Conservation (phyloP, 2,888 invertebrate genomes). For the Chironomus tentans region DNA sequence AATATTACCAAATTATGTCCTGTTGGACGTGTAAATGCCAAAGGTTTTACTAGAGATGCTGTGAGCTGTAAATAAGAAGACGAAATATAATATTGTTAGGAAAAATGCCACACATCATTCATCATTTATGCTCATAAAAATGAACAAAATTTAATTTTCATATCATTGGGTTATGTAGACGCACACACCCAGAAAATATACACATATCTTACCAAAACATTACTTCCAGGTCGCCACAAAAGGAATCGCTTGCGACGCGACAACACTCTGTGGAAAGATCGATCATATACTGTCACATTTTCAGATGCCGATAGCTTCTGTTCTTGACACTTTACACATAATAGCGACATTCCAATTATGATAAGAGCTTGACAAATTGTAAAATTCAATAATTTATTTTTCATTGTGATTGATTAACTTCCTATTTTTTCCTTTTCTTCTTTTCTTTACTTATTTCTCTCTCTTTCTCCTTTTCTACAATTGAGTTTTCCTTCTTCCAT, state of each 20-base stretch:
- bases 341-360: slow-evolving; percentile 14
- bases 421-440: background rate
- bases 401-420: slow-evolving; percentile 26
- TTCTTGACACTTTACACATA: slow-evolving; percentile 17
- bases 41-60: slow-evolving; percentile 13
- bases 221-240: slow-evolving; percentile 20
- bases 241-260: slow-evolving; percentile 19
- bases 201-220: slow-evolving; percentile 10
- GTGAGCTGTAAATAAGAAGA: slow-evolving; percentile 2
- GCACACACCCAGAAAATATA: too few species aligned
- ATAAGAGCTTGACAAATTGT: slow-evolving; percentile 26
- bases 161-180: too few species aligned
- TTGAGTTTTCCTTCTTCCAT: background rate
- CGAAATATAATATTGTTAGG: too few species aligned
- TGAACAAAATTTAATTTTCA: too few species aligned
- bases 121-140: too few species aligned
- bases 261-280: slow-evolving; percentile 22
- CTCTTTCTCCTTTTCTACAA: background rate
- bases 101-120: too few species aligned
- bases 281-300: slow-evolving; percentile 19
- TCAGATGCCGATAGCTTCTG: background rate
- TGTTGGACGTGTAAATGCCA: background rate
- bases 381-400: slow-evolving; percentile 27
- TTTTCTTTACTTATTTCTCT: background rate
- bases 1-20: slow-evolving; percentile 5